Evolutionary conservation across 2,797 vertebrate species (phyloP).

Genomic region (Dallia pectoralis): DNA sequence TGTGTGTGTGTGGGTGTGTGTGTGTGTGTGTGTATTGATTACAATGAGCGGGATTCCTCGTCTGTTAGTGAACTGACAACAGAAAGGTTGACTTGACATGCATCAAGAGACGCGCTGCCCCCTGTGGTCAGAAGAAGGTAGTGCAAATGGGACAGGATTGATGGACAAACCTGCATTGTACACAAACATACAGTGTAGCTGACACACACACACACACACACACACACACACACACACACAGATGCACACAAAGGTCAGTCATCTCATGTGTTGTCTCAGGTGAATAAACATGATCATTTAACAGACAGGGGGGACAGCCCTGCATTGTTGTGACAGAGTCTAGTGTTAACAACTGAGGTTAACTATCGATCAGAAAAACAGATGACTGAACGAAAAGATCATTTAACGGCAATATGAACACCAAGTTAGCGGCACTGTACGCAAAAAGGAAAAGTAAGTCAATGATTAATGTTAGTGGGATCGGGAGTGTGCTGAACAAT

Average conservation of each 20-base stretch:
- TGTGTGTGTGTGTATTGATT: slow-evolving; percentile 32
- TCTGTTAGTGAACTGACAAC: slow-evolving; percentile 27
- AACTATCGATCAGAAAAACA: not conserved
- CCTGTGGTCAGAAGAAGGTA: slow-evolving; percentile 30
- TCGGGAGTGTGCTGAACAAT: too few relatives aligned
- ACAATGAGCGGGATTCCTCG: slow-evolving; percentile 35
- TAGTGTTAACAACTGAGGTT: not conserved
- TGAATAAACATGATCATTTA: not conserved
- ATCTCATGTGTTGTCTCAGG: not conserved
- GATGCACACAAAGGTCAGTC: not conserved
- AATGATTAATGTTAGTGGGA: too few relatives aligned
- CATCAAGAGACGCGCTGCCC: slow-evolving; percentile 17
- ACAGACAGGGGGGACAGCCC: not conserved
- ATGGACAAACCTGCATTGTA: not conserved
- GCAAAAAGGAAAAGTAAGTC: too few relatives aligned
- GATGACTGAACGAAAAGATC: not conserved
- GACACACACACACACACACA: slow-evolving; percentile 1
- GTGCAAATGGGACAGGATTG: not conserved
- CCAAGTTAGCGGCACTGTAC: not conserved
- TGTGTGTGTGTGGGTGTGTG: too few relatives aligned
- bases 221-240: not conserved
- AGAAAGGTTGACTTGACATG: not conserved
- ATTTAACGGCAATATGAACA: not conserved
- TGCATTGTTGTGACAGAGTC: not conserved
- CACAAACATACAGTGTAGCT: not conserved